phyloP scores from a whole-genome alignment of 2,797 vertebrate genomes.

The Clarias pachynema region DNA sequence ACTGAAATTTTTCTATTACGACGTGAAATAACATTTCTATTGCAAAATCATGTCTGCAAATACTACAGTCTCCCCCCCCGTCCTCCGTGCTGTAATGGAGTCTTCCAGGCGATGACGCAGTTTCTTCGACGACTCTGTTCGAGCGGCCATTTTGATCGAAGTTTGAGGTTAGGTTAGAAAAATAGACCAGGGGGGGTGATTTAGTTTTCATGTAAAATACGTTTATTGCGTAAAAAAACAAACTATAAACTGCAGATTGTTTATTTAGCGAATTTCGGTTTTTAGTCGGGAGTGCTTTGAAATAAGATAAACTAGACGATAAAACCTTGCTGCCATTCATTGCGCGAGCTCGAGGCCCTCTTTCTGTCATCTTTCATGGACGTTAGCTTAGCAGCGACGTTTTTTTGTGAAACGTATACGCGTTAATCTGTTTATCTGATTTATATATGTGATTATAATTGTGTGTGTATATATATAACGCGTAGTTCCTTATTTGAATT shows the following conservation, averaged over 20 bases:
- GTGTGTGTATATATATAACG: background rate
- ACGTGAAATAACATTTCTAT: background rate
- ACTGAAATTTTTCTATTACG: background rate
- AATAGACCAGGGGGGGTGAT: slow-evolving; percentile 54
- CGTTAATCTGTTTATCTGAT: background rate
- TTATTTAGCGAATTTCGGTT: background rate
- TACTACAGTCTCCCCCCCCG: background rate
- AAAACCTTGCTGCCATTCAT: background rate
- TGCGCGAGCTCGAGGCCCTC: slow-evolving; percentile 13
- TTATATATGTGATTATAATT: background rate
- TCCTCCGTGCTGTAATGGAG: slow-evolving; percentile 13
- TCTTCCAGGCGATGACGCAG: slow-evolving; percentile 61
- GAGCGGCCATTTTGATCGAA: slow-evolving; percentile 82
- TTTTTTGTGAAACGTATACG: background rate
- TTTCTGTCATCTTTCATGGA: slow-evolving; percentile 19
- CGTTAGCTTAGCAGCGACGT: slow-evolving; percentile 2
- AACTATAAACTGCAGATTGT: background rate
- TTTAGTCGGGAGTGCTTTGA: background rate
- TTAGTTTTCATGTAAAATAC: slow-evolving; percentile 21
- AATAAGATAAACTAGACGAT: background rate
- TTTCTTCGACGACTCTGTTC: slow-evolving; percentile 64
- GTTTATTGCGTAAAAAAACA: too few relatives aligned
- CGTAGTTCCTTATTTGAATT: background rate
- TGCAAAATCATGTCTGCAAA: background rate
- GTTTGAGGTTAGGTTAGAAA: slow-evolving; percentile 61